Evolutionary conservation across 2,888 invertebrate genomes (phyloP), one percentile per base, ranked within the genome.

Genomic region (Spicauda simplicius): DNA sequence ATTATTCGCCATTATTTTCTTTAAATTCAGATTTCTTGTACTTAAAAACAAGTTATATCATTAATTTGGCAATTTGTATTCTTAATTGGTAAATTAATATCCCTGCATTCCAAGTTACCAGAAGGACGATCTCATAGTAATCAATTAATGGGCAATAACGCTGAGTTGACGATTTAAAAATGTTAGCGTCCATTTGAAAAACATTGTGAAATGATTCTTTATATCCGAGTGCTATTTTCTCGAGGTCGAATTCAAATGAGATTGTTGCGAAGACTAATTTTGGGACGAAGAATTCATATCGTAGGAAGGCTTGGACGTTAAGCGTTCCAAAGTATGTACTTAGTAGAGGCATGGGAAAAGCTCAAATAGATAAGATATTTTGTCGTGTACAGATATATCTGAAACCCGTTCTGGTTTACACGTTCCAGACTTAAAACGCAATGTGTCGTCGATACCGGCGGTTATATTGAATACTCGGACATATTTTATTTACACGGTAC

Each of bases 401-500:
- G n/a, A 65, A 65, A 65, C 65, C 59, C 54, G 65, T 65, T 65
- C 65, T 60, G 65, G 45, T 48, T 54, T 60, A 54, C 59, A 54
- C 59, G 65, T 48, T 60, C 54, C 59, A 30, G 64, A 41, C 58
- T 59, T 53, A 65, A 65, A 65, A 65, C 65, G 59, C 55, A 48
- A 65, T 48, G 65, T 55, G 65, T 65, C 59, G 65, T 65, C 59
- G 65, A 33, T 55, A 55, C 59, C 54, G 48, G 41, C 58, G 10
- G 64, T 66, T 33, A 66, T 45, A 65, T 66, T 59, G 59, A 66
- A 60, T 66, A 60, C 65, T 48, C 65, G 54, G 48, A 60, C 59
- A 66, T 66, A 66, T 66, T 66, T 66, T 66, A 66, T 60, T 66
- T 60, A 66, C 66, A 41, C 64, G 58, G 58, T 52, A 37, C 20